Base-by-base conservation (phyloP, 2,797 vertebrate species). In the Sebastes goodei region DNA sequence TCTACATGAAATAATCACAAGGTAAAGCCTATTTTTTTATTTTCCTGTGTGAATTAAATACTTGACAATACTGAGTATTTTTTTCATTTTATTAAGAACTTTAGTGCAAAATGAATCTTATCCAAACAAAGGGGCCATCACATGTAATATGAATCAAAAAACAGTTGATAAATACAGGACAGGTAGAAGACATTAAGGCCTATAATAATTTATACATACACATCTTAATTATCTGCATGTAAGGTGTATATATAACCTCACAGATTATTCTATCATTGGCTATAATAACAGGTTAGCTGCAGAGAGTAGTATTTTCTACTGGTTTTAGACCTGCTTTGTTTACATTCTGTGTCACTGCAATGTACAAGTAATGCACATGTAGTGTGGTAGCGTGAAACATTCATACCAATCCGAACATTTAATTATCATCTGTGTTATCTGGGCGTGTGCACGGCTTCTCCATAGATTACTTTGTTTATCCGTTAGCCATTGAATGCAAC, bases 31-130 rank as follows among this genome's bases (percentile, higher is more conserved):
- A 46, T 46, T 15, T 7, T 38, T 46, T 0, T 46, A 46, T 38
- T 2, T 4, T 49, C 46, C 46, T 49, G 46, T 49, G 46, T 49
- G 38, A 42, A 42, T 42, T 42, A 42, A 42, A 42, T 42, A 42
- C 38, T 42, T 42, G 38, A 42, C 38, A 42, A 15, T 42, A 3
- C 14, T 15, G 17, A 20, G 1, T 49, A 49, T 20, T 49, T 17
- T 33, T 4, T 1, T 49, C 6, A 49, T 49, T 49, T 49, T 1
- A 49, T 17, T 1, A 0, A 49, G 0, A 49, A 17, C 17, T 0
- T 49, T 15, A 15, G 38, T 15, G 38, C 38, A 15, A 15, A 42
- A 15, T 42, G 0, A 3, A 42, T 1, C 35, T 38, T 38, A 12
- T 42, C 38, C 2, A 42, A 42, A 42, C 14, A 42, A 42, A 42